Base-by-base conservation (phyloP, 92 coral and sea anemone species). In the Heliopora coerulea region DNA sequence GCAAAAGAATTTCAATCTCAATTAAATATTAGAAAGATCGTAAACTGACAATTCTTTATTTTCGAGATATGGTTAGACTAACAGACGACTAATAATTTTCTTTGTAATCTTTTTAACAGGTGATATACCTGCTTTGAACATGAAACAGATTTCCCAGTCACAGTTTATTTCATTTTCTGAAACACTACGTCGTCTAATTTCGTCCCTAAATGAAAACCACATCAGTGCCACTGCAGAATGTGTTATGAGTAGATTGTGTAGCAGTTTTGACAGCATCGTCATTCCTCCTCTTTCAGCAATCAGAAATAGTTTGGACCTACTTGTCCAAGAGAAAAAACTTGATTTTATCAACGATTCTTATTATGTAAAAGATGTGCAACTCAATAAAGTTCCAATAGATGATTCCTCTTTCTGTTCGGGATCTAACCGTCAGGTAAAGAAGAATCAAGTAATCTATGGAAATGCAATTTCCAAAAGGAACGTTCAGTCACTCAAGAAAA, bases 101-200 rank as follows among this genome's bases (percentile, higher is more conserved):
- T n/a, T n/a, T n/a, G n/a, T n/a, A n/a, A n/a, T n/a, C 19, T 82
- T 35, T 50, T 25, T 32, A 66, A 31, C 75, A 95, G 99, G 99
- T 31, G 88, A 80, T 20, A 89, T 95, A 63, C 79, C 87, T 54
- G 86, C 96, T 11, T 56, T 95, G 37, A 89, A 84, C 50, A 95
- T 91, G 88, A 90, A 95, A 35, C 83, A 90, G 24, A 83, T 95
- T 6, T 89, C 82, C 12, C 96, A 95, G 57, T 90, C 99, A 13
- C 99, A 96, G 0, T 95, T 95, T 31, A 73, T 95, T 21, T 96
- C 99, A 7, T 82, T 95, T 29, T 88, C 91, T 1, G 89, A 84
- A 56, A 91, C 99, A 10, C 68, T 95, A 27, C 62, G 83, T 67
- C 96, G 88, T 73, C 89, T 96, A 14, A 88, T 95, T 50, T 70